Base-by-base conservation (phyloP, 2,888 invertebrate genomes). In the Neoaliturus tenellus region DNA sequence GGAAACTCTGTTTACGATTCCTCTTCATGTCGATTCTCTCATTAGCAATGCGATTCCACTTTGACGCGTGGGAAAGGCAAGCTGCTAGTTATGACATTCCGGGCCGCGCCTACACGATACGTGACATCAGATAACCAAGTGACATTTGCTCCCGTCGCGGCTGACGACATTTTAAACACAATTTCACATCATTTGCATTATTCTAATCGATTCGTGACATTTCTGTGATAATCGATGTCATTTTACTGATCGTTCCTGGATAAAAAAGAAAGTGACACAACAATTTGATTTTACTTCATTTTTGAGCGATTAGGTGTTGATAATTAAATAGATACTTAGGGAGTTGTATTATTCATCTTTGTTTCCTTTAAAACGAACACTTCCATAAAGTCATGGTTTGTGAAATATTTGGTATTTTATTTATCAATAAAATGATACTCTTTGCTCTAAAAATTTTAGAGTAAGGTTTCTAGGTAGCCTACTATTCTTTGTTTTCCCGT, bases 101-200 rank as follows among this genome's bases (percentile, higher is more conserved):
- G 14, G 0, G n/a, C 28, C 62, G 12, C 25, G 62, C 62, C 28
- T 14, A 62, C 62, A 3, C 31, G 62, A 62, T 62, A 62, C 62
- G 62, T 62, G 62, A 62, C 28, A 28, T 51, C 3, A 62, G 62
- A 62, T 62, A 62, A 25, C 44, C 44, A 44, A 28, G 62, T 20
- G 62, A 28, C 62, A 62, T 62, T 62, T 55, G 55, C 20, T 12
- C 55, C 14, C n/a, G n/a, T n/a, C n/a, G n/a, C n/a, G 51, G n/a
- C 8, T n/a, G 4, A 17, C 62, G 62, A 62, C 62, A 62, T 62
- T 62, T 62, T 28, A 25, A 14, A 62, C 62, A 28, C 62, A 28
- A 62, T 62, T 62, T 10, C 31, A 28, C 62, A 28, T 62, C 28
- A 62, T 62, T 62, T 62, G 62, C 62, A 62, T 62, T 62, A 62